Evolutionary conservation across 2,888 invertebrate genomes (phyloP).

Genomic region (Callimorpha dominula): DNA sequence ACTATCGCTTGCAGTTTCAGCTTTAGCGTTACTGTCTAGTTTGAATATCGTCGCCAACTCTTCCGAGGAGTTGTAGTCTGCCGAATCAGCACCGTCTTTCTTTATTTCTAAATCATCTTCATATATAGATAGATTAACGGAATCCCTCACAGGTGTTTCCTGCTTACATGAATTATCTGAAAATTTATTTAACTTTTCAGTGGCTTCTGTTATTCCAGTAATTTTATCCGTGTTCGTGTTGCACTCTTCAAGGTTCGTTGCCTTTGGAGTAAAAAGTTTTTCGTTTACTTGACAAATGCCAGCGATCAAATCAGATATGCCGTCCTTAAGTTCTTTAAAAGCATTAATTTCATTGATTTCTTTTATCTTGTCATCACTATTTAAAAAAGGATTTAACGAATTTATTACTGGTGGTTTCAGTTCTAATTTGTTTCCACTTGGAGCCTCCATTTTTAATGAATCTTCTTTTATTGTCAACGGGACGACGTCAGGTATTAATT

Average conservation of each 20-base stretch:
- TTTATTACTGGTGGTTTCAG: conserved; percentile 59
- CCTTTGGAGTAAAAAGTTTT: conserved; percentile 74
- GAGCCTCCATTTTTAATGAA: conserved; percentile 59
- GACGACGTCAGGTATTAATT: conserved; percentile 64
- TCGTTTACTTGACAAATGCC: conserved; percentile 84
- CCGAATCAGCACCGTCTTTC: conserved; percentile 78
- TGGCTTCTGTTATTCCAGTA: conserved; percentile 69
- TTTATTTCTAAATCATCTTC: conserved; percentile 79
- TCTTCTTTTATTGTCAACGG: conserved; percentile 68
- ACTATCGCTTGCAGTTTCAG: conserved; percentile 50
- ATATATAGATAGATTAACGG: conserved; percentile 78
- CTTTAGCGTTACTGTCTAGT: conserved; percentile 64
- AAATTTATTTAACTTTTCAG: conserved; percentile 70
- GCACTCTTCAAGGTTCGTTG: conserved; percentile 52
- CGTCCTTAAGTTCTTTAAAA: conserved; percentile 83
- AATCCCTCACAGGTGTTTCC: conserved; percentile 69
- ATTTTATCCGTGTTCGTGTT: conserved; percentile 54
- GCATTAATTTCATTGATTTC: conserved; percentile 82
- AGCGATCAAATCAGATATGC: conserved; percentile 83
- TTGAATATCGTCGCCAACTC: conserved; percentile 89
- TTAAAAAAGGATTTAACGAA: conserved; percentile 77
- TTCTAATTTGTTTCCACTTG: conserved; percentile 45
- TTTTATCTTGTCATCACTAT: conserved; percentile 72
- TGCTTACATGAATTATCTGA: conserved; percentile 60
- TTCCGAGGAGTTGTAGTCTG: conserved; percentile 89